phyloP scores from a whole-genome alignment of 2,888 invertebrate genomes.

The Adelognathus sp. region DNA sequence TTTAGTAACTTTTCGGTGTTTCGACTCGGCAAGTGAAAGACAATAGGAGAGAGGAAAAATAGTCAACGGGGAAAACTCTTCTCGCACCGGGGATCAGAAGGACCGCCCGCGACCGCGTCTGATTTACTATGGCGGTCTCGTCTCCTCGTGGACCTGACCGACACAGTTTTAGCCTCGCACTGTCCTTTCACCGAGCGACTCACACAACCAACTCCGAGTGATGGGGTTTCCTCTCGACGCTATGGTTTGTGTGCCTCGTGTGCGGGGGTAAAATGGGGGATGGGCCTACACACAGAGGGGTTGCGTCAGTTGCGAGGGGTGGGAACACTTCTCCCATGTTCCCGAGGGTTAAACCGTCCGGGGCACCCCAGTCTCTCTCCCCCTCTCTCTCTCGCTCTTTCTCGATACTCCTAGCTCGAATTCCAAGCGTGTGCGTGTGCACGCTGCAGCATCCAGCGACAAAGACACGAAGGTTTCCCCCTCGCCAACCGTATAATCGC shows the following conservation, averaged over 20 bases:
- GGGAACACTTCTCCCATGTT: constrained; percentile 70
- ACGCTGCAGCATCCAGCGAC: constrained; percentile 14
- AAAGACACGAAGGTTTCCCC: constrained; percentile 24
- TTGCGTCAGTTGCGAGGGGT: constrained; percentile 67
- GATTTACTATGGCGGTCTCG: constrained; percentile 79
- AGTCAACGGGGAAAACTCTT: constrained; percentile 17
- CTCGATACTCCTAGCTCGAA: neutral
- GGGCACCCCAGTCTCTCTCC: constrained; percentile 51
- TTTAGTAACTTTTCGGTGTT: neutral
- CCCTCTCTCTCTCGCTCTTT: neutral
- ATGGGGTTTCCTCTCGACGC: constrained; percentile 68
- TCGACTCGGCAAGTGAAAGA: neutral
- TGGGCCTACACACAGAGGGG: constrained; percentile 59
- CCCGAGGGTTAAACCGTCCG: constrained; percentile 57
- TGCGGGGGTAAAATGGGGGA: constrained; percentile 68
- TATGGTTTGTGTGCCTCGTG: constrained; percentile 65
- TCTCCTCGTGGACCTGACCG: constrained; percentile 62
- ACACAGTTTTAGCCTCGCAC: constrained; percentile 52
- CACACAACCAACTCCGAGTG: constrained; percentile 57
- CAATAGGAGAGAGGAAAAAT: constrained; percentile 13
- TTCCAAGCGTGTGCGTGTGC: constrained; percentile 9
- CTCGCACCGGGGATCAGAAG: constrained; percentile 76
- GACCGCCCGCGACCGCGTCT: constrained; percentile 79
- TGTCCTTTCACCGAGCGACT: constrained; percentile 51
- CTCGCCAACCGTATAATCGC: constrained; percentile 26